Evolutionary conservation across 2,113 vertebrate species (phyloP), one percentile per base, ranked within the genome.

Genomic region (Erythrolamprus reginae): DNA sequence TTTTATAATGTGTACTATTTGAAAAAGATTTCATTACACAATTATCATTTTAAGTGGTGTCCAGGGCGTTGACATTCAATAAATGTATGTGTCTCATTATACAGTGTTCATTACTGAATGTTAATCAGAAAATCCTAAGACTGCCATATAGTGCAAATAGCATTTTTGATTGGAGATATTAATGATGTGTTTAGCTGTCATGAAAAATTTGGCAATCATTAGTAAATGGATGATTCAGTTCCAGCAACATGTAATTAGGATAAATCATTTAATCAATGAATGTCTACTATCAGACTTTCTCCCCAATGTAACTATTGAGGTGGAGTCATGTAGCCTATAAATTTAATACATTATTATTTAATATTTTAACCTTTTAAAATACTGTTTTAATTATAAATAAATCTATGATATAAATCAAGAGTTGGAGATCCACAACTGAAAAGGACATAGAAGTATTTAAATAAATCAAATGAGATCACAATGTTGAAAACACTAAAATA

Each of bases 131-230:
- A 96, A 93, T 89, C 89, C 90, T 84, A 92, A 91, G 93, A 94
- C 95, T 70, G 88, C 38, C 90, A 92, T 86, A 93, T 90, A 92
- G 94, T 53, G 89, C 88, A 95, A 95, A 93, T 92, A 94, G 92
- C 94, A 91, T 28, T 91, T 93, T 88, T 95, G 85, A 94, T 9
- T 94, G 92, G 84, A 91, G 77, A 88, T 89, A 95, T 94, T 95
- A 95, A 95, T 94, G 94, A 94, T 53, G 90, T 85, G 91, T 95
- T 94, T 94, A 96, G 90, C 42, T 90, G 90, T 92, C 95, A 93
- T 33, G 86, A 17, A 88, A 93, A 90, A 92, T 93, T 94, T 94
- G 92, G 91, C 92, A 95, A 85, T 92, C 65, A 70, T 88, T 89
- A 92, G 84, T 94, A 95, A 96, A 95, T 89, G 88, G 90, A 89